Conservation (phyloP, 2,113 vertebrate genomes). For the Phylloscopus trochiloides region DNA sequence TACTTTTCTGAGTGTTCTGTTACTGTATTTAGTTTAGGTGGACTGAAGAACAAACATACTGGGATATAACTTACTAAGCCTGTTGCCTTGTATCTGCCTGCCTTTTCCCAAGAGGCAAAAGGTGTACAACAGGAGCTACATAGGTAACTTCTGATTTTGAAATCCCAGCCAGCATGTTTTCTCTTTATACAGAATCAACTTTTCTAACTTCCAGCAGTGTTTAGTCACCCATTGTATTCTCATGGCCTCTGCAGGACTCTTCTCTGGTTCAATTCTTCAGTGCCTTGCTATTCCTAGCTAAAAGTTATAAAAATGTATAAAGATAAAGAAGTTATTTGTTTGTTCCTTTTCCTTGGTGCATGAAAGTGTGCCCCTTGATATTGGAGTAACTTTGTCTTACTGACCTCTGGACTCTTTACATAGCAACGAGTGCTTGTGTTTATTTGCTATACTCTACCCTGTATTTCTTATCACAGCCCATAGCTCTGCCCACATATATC, state of each 20-base stretch:
- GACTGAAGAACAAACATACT: background rate
- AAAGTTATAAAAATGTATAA: background rate
- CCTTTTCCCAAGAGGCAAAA: background rate
- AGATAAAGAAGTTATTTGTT: background rate
- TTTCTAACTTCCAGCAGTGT: background rate
- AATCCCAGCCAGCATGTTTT: background rate
- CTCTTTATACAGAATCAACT: background rate
- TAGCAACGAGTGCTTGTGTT: background rate
- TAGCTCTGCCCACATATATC: background rate
- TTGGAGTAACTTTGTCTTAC: background rate
- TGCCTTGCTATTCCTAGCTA: background rate
- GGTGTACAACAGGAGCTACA: background rate
- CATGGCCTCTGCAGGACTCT: background rate
- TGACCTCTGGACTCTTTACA: slow-evolving; percentile 5
- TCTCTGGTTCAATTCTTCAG: background rate
- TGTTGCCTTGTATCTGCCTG: fast-evolving
- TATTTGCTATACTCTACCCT: background rate
- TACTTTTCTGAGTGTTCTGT: background rate
- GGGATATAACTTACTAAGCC: background rate
- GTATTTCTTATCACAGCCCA: background rate
- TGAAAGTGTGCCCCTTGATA: background rate
- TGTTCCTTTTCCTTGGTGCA: background rate
- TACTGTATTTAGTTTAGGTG: background rate
- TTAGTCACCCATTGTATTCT: background rate
- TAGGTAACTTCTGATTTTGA: background rate